Evolutionary conservation across 2,113 vertebrate species (phyloP).

Genomic region (Psittacula cyanocephala): DNA sequence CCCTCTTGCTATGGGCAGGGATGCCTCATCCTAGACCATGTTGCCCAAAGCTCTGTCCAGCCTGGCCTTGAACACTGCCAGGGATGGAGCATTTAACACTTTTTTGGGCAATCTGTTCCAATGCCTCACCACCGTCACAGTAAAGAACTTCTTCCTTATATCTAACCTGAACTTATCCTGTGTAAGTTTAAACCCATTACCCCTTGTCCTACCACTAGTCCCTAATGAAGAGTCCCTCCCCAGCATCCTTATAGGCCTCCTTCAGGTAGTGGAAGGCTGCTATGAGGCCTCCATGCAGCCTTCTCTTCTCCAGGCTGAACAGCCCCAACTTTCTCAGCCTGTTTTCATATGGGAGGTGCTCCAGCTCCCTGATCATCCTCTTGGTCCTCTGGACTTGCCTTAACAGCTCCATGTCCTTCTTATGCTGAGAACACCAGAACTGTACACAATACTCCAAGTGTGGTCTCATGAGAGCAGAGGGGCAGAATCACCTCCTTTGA

Average conservation of each 20-base stretch:
- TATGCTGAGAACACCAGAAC: no score
- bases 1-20: not conserved
- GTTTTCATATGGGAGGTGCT: no score
- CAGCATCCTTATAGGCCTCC: not conserved
- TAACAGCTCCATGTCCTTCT: no score
- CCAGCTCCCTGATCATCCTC: no score
- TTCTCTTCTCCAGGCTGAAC: not conserved
- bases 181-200: not conserved
- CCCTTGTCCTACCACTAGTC: not conserved
- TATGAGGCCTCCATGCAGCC: not conserved
- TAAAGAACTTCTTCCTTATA: not conserved
- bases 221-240: not conserved
- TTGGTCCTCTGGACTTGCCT: no score
- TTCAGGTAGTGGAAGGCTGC: not conserved
- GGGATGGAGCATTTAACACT: not conserved
- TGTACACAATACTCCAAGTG: no score
- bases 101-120: not conserved
- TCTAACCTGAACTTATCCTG: not conserved
- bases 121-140: not conserved
- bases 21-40: not conserved
- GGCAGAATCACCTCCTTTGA: no score
- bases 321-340: no score
- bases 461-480: no score
- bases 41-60: not conserved
- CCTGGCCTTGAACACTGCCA: not conserved